These are phyloP conservation scores for Danionella dracula DNA, from an alignment of 2,797 vertebrate genomes.

Conservation along the genomic window DNA sequence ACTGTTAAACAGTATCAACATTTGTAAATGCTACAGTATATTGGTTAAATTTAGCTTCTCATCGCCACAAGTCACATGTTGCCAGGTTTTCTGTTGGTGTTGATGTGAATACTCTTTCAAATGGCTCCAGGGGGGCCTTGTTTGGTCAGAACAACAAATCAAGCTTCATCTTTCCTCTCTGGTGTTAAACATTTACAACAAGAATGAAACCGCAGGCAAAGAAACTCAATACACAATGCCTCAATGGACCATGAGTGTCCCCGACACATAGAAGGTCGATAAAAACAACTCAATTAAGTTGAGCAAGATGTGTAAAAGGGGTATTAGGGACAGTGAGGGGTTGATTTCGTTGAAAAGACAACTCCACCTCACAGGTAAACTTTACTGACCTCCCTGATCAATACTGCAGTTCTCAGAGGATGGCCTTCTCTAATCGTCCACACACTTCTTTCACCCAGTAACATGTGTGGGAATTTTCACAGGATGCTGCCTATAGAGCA, in stretches of 20 bases:
- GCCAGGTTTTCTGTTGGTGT: no score
- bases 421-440: constrained; percentile 3
- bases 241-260: neutral
- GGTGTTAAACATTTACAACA: neutral
- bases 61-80: neutral
- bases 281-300: constrained; percentile 28
- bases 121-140: neutral
- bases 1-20: no score
- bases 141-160: no score
- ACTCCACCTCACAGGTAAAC: constrained; percentile 14
- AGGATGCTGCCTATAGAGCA: neutral
- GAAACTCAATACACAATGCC: neutral
- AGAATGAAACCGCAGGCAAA: neutral
- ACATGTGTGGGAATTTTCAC: constrained; percentile 1
- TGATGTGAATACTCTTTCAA: neutral
- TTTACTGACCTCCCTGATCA: constrained; percentile 5
- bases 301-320: constrained; percentile 20
- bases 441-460: neutral
- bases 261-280: constrained; percentile 16
- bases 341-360: constrained; percentile 16
- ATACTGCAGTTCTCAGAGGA: neutral
- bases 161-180: neutral
- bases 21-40: no score
- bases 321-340: neutral
- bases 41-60: neutral